These are phyloP conservation scores for Chironomus striatipennis DNA, from an alignment of 1,140 invertebrate genomes.

Conservation along the genomic window DNA sequence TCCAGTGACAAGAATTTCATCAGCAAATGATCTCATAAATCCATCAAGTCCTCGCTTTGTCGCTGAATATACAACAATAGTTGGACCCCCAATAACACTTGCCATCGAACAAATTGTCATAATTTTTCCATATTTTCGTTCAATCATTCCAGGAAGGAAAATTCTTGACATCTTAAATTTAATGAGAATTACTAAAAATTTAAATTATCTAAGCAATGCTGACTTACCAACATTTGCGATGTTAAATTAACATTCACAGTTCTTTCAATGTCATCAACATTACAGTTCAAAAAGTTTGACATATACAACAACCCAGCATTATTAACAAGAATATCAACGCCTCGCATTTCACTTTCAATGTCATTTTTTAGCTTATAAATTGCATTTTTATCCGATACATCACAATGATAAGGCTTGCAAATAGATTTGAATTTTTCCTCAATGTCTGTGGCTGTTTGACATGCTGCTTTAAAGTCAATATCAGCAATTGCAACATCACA, in stretches of 20 bases:
- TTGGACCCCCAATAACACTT: background rate
- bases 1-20: background rate
- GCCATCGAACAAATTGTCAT: background rate
- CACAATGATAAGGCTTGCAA: background rate
- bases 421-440: background rate
- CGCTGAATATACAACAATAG: background rate
- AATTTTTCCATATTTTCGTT: background rate
- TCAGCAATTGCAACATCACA: constrained; percentile 39
- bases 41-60: background rate
- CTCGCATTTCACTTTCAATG: background rate
- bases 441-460: constrained; percentile 32
- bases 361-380: background rate
- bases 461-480: constrained; percentile 37
- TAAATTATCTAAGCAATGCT: background rate
- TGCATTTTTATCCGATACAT: background rate
- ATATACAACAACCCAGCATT: background rate
- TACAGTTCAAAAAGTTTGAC: background rate
- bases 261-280: background rate
- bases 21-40: background rate
- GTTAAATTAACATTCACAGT: background rate
- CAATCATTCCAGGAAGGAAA: background rate
- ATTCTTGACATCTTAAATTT: background rate
- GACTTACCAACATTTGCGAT: background rate
- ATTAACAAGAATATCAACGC: background rate
- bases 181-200: background rate